Percentiles rank a stretch among this genome's conserved stretches.
These are phyloP conservation scores for Eremobia ochroleuca DNA, from an alignment of 2,888 invertebrate species.

Conservation along the genomic window DNA sequence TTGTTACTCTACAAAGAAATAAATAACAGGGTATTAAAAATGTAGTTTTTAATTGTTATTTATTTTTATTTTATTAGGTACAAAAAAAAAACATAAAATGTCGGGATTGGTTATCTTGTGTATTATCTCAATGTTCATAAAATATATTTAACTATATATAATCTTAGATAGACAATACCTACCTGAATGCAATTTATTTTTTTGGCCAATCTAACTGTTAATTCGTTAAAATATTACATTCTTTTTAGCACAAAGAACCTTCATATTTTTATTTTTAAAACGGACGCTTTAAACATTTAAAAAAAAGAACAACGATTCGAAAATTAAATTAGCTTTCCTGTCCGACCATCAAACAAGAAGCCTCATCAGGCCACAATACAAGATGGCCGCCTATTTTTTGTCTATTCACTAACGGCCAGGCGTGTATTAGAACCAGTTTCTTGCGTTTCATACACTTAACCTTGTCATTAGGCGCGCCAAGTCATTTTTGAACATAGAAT, in stretches of 20 bases:
- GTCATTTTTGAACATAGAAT: constrained; percentile 81
- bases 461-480: constrained; percentile 86
- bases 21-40: not conserved
- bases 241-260: not conserved
- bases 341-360: constrained; percentile 72
- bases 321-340: constrained; percentile 65
- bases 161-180: not conserved
- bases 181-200: not conserved
- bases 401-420: constrained; percentile 82
- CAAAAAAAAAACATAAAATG: not conserved
- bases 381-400: constrained; percentile 84
- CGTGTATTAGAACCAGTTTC: constrained; percentile 84
- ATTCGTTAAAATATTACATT: not conserved
- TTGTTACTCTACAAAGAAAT: not conserved
- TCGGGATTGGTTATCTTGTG: not conserved
- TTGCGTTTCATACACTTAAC: constrained; percentile 83
- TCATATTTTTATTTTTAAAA: not conserved
- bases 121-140: not conserved
- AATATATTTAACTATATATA: not conserved
- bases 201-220: not conserved
- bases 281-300: not conserved
- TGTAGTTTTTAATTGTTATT: not conserved
- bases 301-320: constrained; percentile 31
- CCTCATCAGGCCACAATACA: constrained; percentile 79
- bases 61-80: not conserved